Base-by-base conservation (phyloP, 2,113 vertebrate genomes). In the Piaya cayana region DNA sequence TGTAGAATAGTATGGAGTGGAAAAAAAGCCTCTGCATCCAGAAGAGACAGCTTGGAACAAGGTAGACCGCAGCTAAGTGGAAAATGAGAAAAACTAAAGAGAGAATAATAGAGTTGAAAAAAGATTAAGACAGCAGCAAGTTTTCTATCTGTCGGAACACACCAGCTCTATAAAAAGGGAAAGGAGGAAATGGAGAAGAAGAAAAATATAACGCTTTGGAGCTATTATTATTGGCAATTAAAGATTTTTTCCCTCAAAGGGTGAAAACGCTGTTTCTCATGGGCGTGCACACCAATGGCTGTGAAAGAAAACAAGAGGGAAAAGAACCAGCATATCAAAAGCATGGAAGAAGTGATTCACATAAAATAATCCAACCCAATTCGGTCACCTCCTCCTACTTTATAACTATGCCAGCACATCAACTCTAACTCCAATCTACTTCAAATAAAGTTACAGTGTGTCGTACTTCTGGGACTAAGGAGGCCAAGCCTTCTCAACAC, bases 191-290 rank as follows among this genome's bases (percentile, higher is more conserved):
- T 25, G 18, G 47, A 85, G 74, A 82, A 94, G 39, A 60, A 79
- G 42, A n/a, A 92, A 96, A 96, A 85, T 37, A 76, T 1, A 86
- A 93, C 22, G 39, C 8, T 92, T 92, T 76, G 79, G 77, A 90
- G 78, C 71, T 92, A 85, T 95, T 97, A 92, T 96, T 94, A 82
- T 49, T 97, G 94, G 94, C 96, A 90, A 90, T 94, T 94, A 81
- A 86, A 62, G 60, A 29, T 34, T 79, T 86, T 86, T 16, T n/a
- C 56, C 68, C 85, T 15, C 8, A 86, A 78, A 95, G n/a, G 50
- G 39, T 86, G 76, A 81, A 92, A 86, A 86, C 36, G 83, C 75
- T 64, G 37, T 30, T 96, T 96, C 85, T 80, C 91, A 85, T 32
- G 34, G 63, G 62, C 15, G 14, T 19, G 55, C 49, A 94, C 74